A percentile compares a stretch with the other conserved stretches of the same genome.
These are phyloP conservation scores for Anas platyrhynchos DNA, from an alignment of 2,113 vertebrate species.

Conservation along the genomic window DNA sequence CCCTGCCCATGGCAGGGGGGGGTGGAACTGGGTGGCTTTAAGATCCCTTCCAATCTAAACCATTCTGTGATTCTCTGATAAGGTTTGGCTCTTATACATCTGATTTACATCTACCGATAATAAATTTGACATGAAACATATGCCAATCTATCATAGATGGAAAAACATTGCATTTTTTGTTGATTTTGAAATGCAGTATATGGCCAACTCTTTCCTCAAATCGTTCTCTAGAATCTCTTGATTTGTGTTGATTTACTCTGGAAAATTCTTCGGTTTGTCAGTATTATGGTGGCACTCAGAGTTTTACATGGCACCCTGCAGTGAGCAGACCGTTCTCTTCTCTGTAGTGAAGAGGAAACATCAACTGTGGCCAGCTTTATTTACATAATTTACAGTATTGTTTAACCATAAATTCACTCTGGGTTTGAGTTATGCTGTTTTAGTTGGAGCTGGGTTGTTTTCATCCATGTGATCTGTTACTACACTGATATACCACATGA, in stretches of 20 bases:
- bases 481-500: not conserved
- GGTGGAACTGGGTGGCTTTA: too few relatives aligned
- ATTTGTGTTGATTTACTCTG: not conserved
- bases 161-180: not conserved
- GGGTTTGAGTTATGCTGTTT: not conserved
- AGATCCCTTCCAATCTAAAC: too few relatives aligned
- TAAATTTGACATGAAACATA: not conserved
- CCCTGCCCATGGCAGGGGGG: too few relatives aligned
- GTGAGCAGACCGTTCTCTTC: accelerated
- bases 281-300: not conserved
- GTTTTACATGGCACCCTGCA: not conserved
- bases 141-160: not conserved
- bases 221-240: not conserved
- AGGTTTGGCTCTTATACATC: not conserved
- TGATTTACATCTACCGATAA: not conserved
- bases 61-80: too few relatives aligned
- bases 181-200: not conserved
- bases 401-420: not conserved
- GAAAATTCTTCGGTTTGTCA: not conserved
- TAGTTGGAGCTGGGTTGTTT: not conserved
- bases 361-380: not conserved
- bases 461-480: not conserved
- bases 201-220: not conserved
- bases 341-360: accelerated
- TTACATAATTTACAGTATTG: not conserved